Evolutionary conservation across 2,113 vertebrate species (phyloP), one percentile per base, ranked within the genome.

Genomic region (Xenus cinereus): DNA sequence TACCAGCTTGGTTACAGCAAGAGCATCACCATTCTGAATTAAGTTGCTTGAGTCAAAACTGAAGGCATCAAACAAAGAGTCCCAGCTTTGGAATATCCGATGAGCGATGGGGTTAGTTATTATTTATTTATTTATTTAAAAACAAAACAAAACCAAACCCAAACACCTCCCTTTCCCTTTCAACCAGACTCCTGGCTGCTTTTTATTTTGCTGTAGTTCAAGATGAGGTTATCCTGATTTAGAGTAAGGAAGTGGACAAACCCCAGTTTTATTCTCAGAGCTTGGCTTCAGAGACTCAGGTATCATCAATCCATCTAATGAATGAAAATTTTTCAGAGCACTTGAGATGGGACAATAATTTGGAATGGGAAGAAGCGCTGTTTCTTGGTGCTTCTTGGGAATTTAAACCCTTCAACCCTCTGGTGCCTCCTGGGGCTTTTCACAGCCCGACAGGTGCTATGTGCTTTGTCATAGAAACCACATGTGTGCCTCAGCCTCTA

Each of bases 121-220:
- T 56, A 26, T 53, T 23, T 28, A 23, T 48, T 48, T 23, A 6
- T 50, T 56, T 74, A 37, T 51, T 16, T 9, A 35, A 27, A 73
- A 43, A 64, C 45, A 12, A 15, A 17, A 11, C 7, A 41, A 10
- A 71, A 54, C 7, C 19, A 10, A 71, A 54, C 7, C 19, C 27
- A 66, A 60, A 23, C 12, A 45, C 26, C 39, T 76, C 6, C 45
- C 17, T 12, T 46, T 35, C 12, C 16, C 51, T 67, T 28, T 85
- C 35, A 72, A 51, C 45, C 23, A 46, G 32, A 48, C 16, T 19
- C 15, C 26, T 54, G 64, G 8, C 33, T 91, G 28, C 26, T 45
- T 76, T 84, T 79, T 72, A 80, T 93, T 94, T 91, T 89, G 17
- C 41, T 59, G 56, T 63, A 81, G 27, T 41, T 93, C 16, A 82